Evolutionary conservation across 2,888 invertebrate genomes (phyloP).

Genomic region (Drosophila limbata): DNA sequence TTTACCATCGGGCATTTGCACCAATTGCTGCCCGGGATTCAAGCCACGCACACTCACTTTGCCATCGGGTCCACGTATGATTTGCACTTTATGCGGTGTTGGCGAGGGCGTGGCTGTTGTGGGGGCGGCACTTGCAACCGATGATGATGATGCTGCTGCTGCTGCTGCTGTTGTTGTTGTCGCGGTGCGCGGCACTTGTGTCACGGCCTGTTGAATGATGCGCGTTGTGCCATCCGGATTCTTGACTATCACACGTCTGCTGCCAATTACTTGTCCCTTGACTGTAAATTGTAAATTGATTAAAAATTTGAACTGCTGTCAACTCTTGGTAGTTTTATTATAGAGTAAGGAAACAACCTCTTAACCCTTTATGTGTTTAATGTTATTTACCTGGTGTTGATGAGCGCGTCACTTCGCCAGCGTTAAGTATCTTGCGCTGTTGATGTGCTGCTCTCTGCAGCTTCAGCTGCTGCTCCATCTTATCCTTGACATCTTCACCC

Average conservation of each 20-base stretch:
- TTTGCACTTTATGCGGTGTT: conserved; percentile 92
- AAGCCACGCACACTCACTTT: conserved; percentile 96
- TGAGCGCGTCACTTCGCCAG: conserved; percentile 59
- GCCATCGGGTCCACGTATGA: conserved; percentile 95
- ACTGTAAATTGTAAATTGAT: conserved; percentile 41
- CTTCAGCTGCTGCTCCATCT: conserved; percentile 95
- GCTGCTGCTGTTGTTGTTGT: conserved; percentile 87
- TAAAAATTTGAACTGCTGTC: background rate
- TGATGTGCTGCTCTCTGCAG: conserved; percentile 95
- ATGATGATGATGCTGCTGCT: conserved; percentile 58
- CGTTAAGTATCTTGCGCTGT: conserved; percentile 89
- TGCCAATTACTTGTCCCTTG: conserved; percentile 81
- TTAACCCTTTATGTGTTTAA: no score
- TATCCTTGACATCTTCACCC: conserved; percentile 91
- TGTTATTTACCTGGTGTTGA: conserved; percentile 63
- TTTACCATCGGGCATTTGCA: conserved; percentile 97
- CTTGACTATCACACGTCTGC: conserved; percentile 85
- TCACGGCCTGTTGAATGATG: conserved; percentile 88
- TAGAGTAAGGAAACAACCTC: no score
- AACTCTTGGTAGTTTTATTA: no score
- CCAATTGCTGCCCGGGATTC: conserved; percentile 95
- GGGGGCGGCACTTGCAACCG: conserved; percentile 86
- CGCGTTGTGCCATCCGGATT: conserved; percentile 88
- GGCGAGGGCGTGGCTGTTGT: conserved; percentile 87
- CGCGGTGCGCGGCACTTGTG: conserved; percentile 86